phyloP scores from a whole-genome alignment of 2,113 vertebrate genomes.

The Corythaixoides concolor region DNA sequence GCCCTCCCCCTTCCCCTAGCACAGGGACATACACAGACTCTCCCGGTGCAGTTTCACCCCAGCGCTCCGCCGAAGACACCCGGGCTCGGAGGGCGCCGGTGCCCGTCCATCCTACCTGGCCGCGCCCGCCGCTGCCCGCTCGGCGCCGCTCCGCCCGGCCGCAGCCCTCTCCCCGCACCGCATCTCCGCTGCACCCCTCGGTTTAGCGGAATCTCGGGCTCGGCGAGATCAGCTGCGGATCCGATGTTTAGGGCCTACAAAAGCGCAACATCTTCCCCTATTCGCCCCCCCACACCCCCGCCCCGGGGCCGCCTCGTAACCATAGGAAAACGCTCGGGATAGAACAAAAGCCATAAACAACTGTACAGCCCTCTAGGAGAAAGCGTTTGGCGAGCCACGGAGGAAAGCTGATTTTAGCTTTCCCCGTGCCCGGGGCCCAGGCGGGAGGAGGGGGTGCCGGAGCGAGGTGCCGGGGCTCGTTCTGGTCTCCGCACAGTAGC shows the following conservation, averaged over 20 bases:
- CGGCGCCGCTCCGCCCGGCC: neutral
- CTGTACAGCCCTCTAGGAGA: neutral
- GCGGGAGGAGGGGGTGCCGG: neutral
- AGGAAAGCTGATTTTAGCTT: neutral
- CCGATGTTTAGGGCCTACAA: slow-evolving; percentile 14
- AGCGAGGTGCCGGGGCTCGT: neutral
- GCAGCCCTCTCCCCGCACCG: neutral
- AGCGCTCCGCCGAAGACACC: neutral
- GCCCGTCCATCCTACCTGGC: neutral
- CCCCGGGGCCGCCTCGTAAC: neutral
- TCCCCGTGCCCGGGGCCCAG: neutral
- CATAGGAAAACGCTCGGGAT: neutral
- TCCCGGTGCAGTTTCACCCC: neutral
- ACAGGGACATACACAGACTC: neutral
- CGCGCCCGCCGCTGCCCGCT: neutral
- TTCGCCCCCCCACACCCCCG: neutral
- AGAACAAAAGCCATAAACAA: neutral
- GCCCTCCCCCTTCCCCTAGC: neutral
- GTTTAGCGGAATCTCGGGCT: neutral
- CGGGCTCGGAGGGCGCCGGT: neutral
- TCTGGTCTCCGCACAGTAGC: neutral
- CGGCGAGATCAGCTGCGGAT: neutral
- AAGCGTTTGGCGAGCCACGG: neutral
- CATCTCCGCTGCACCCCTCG: neutral
- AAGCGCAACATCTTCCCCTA: neutral